phyloP scores from a whole-genome alignment of 1,140 invertebrate genomes.

The Bombyx mandarina region DNA sequence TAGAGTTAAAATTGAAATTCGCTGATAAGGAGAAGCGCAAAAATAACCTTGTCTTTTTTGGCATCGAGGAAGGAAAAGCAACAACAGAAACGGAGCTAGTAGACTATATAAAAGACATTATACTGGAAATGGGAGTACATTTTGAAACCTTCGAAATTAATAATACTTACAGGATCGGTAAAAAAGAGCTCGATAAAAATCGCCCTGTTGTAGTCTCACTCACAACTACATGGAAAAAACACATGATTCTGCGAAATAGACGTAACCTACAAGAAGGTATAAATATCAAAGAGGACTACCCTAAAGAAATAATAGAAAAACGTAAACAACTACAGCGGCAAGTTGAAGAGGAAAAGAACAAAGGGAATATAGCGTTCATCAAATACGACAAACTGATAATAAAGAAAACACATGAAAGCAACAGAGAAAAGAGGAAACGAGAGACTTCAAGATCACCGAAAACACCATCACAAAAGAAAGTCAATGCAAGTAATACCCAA shows the following conservation, averaged over 20 bases:
- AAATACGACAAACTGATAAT: conserved; percentile 14
- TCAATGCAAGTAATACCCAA: background rate
- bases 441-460: conserved; percentile 11
- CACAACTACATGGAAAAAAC: conserved; percentile 12
- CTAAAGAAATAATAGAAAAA: conserved; percentile 18
- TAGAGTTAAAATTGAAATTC: background rate
- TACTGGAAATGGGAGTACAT: conserved; percentile 6
- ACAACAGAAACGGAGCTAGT: conserved; percentile 9
- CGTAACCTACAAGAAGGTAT: conserved; percentile 6
- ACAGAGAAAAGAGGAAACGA: conserved; percentile 11
- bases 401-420: conserved; percentile 11
- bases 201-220: conserved; percentile 9
- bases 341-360: conserved; percentile 17
- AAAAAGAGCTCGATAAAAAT: conserved; percentile 7
- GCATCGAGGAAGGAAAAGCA: conserved; percentile 5
- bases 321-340: conserved; percentile 13
- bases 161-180: conserved; percentile 9
- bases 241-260: conserved; percentile 13
- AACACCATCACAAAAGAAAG: conserved; percentile 8
- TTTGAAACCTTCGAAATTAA: conserved; percentile 12
- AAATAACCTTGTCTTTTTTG: conserved; percentile 3
- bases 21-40: background rate
- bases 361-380: conserved; percentile 16
- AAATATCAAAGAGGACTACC: conserved; percentile 15
- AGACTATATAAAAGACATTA: conserved; percentile 7